Evolutionary conservation across 2,797 vertebrate species (phyloP).

Genomic region (Hyperoplus lanceolatus): DNA sequence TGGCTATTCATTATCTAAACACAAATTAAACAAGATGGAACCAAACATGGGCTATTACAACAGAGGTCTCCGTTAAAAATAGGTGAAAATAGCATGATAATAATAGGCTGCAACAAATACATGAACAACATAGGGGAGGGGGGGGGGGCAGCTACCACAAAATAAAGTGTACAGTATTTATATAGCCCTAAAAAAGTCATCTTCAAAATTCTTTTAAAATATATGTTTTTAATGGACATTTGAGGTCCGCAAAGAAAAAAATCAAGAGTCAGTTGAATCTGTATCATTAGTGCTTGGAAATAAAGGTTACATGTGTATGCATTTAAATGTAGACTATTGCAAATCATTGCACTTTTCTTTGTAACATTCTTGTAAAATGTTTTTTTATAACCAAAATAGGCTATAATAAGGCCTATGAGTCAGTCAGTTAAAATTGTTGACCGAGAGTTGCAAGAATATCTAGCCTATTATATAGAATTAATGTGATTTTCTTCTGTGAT

Average conservation of each 20-base stretch:
- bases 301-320: no score
- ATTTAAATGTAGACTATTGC: no score
- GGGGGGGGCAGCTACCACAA: no score
- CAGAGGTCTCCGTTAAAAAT: neutral
- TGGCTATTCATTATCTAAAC: neutral
- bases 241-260: neutral
- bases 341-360: neutral
- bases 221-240: neutral
- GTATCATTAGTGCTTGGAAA: no score
- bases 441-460: neutral
- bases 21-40: neutral
- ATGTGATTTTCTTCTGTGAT: neutral
- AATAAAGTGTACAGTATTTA: neutral
- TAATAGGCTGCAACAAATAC: neutral
- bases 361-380: neutral
- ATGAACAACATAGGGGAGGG: neutral
- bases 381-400: neutral
- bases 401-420: neutral
- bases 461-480: neutral
- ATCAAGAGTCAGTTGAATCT: neutral
- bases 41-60: neutral
- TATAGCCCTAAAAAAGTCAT: neutral
- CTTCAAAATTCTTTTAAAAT: neutral
- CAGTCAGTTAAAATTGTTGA: neutral
- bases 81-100: neutral